A percentile compares a stretch with the other conserved stretches of the same genome.
Evolutionary conservation across 2,888 invertebrate species (phyloP).

Genomic region (Gari tellinella): DNA sequence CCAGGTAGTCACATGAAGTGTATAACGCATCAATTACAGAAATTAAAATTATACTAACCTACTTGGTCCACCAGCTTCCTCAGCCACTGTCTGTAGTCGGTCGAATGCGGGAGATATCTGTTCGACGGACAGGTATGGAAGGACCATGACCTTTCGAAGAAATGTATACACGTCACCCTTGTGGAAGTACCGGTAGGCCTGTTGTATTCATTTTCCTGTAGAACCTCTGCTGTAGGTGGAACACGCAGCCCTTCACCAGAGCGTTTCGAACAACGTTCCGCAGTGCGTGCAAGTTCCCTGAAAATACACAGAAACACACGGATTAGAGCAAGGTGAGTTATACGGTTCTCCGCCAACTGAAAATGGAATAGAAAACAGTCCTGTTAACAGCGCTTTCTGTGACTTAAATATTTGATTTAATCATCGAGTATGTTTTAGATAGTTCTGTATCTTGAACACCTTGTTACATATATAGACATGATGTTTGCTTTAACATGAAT

Average conservation of each 20-base stretch:
- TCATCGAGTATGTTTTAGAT: too few species aligned
- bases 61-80: constrained; percentile 15
- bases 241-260: constrained; percentile 10
- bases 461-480: too few species aligned
- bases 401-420: too few species aligned
- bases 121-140: constrained; percentile 18
- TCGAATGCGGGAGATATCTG: constrained; percentile 19
- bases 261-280: background rate
- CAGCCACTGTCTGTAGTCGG: constrained; percentile 13
- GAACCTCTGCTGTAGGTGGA: constrained; percentile 6
- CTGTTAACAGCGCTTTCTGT: too few species aligned
- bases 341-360: too few species aligned
- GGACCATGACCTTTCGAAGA: constrained; percentile 6
- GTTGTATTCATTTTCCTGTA: background rate
- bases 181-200: constrained; percentile 2
- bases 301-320: background rate
- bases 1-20: too few species aligned
- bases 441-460: too few species aligned
- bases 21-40: too few species aligned
- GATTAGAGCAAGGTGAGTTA: background rate
- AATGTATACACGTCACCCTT: constrained; percentile 3
- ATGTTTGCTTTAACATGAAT: too few species aligned
- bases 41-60: background rate
- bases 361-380: too few species aligned
- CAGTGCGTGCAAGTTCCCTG: constrained; percentile 6